A percentile compares a stretch with the other conserved stretches of the same genome.
phyloP scores from a whole-genome alignment of 2,797 vertebrate genomes.

The Moxostoma hubbsi region DNA sequence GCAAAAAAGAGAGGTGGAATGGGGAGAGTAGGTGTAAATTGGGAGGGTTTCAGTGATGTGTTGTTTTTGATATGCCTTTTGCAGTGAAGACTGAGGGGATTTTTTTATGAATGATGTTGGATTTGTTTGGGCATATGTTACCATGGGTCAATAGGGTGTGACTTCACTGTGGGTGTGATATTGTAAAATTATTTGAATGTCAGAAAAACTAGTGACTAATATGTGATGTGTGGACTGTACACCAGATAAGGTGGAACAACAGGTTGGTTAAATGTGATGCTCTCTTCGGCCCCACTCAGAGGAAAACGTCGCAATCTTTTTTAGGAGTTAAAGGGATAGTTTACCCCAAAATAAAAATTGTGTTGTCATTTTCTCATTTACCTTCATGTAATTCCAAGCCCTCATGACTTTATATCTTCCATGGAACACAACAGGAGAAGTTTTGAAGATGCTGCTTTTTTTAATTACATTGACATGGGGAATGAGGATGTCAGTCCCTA shows the following conservation, averaged over 20 bases:
- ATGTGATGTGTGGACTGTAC: not conserved
- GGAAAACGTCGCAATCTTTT: not conserved
- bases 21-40: not conserved
- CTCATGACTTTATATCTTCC: no score
- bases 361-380: no score
- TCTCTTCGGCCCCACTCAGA: constrained; percentile 7
- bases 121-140: constrained; percentile 10
- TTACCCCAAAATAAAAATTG: no score
- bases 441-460: no score
- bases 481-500: no score
- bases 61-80: not conserved
- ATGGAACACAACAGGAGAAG: no score
- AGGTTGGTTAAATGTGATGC: constrained; percentile 9
- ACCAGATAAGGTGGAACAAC: not conserved
- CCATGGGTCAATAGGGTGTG: not conserved
- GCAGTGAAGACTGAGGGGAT: not conserved
- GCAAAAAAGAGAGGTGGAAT: constrained; percentile 62
- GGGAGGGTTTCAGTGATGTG: not conserved
- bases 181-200: not conserved
- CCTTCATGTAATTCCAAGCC: no score
- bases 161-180: constrained; percentile 10
- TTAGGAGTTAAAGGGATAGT: not conserved
- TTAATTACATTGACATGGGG: no score
- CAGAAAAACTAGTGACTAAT: not conserved
- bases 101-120: constrained; percentile 31